Conservation (phyloP, 2,888 invertebrate genomes). For the Liposcelis brunnea region DNA sequence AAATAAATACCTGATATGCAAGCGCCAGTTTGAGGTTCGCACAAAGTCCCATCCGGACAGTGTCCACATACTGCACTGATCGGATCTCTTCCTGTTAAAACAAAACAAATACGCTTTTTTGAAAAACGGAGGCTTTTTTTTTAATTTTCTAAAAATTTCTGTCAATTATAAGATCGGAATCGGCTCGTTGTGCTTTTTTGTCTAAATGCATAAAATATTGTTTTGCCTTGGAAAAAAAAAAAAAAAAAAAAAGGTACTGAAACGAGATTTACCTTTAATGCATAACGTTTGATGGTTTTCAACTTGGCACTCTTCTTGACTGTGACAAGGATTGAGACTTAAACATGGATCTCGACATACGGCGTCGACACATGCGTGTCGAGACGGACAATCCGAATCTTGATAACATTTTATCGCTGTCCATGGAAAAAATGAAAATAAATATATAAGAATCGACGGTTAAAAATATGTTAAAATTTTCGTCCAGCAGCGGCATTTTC, state of each 20-base stretch:
- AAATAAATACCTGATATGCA: constrained; percentile 60
- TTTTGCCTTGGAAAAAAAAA: constrained; percentile 1
- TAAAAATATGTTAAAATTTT: too few relatives aligned
- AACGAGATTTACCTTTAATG: constrained; percentile 42
- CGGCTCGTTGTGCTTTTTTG: too few relatives aligned
- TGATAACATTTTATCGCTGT: constrained; percentile 62
- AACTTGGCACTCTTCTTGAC: constrained; percentile 63
- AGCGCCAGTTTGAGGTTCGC: constrained; percentile 62
- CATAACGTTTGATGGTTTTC: constrained; percentile 71
- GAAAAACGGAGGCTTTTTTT: too few relatives aligned
- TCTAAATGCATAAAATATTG: too few relatives aligned
- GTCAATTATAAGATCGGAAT: too few relatives aligned
- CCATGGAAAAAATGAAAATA: too few relatives aligned
- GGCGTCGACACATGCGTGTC: constrained; percentile 60
- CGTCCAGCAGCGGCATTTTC: too few relatives aligned
- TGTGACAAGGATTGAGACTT: constrained; percentile 51
- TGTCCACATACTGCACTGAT: constrained; percentile 42
- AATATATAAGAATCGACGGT: too few relatives aligned
- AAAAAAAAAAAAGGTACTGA: not conserved
- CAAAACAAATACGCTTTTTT: too few relatives aligned
- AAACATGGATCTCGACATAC: constrained; percentile 71
- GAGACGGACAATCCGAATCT: constrained; percentile 60
- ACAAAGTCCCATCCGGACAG: constrained; percentile 59
- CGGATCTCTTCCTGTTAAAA: constrained; percentile 13
- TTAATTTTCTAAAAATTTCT: too few relatives aligned